Evolutionary conservation across 2,797 vertebrate species (phyloP).

Genomic region (Tenualosa ilisha): DNA sequence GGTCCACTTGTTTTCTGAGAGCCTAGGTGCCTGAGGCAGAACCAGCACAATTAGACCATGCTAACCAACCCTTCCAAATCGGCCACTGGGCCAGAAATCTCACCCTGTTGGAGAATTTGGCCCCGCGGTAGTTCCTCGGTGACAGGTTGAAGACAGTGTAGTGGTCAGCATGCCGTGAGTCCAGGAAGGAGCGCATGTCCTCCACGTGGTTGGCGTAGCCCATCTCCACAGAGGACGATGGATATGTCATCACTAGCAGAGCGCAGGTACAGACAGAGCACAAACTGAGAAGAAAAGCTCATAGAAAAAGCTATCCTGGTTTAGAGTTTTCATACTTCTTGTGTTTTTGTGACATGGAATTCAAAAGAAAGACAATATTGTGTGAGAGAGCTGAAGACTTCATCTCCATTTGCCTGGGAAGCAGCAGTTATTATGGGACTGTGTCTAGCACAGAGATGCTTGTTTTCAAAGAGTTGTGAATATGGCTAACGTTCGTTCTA

Average conservation of each 20-base stretch:
- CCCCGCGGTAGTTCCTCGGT: slow-evolving; percentile 94
- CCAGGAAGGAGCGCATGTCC: slow-evolving; percentile 94
- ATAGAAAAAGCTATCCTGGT: background rate
- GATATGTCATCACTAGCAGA: slow-evolving; percentile 93
- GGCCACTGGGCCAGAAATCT: background rate
- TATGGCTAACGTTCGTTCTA: background rate
- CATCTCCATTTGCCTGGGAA: background rate
- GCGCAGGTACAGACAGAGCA: background rate
- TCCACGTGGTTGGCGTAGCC: slow-evolving; percentile 97
- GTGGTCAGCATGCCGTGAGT: slow-evolving; percentile 95
- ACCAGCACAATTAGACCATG: background rate
- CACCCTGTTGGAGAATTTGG: slow-evolving; percentile 98
- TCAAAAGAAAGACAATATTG: background rate
- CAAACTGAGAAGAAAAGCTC: background rate
- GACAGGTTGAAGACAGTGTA: slow-evolving; percentile 99
- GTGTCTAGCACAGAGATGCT: background rate
- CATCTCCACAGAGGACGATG: slow-evolving; percentile 90
- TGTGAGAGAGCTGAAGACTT: background rate
- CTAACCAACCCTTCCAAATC: too few relatives aligned
- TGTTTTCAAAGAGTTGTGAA: background rate
- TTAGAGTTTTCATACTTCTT: background rate
- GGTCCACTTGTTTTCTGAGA: background rate
- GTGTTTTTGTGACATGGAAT: background rate
- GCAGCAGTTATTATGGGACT: background rate
- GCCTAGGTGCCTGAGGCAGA: too few relatives aligned